phyloP scores from a whole-genome alignment of 2,113 vertebrate species.

The Hemicordylus capensis region DNA sequence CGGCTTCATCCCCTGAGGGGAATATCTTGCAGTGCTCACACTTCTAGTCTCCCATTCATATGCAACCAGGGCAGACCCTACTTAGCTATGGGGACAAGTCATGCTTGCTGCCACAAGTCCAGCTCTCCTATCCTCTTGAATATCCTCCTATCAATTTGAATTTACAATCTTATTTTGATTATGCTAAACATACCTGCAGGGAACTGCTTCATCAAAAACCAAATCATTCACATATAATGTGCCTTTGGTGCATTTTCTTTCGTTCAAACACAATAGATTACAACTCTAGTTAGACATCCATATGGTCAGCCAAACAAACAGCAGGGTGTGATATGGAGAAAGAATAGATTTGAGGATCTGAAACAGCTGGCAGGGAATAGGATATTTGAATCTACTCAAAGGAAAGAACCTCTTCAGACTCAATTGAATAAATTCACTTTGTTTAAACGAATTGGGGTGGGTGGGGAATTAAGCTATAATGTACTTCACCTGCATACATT shows the following conservation, averaged over 20 bases:
- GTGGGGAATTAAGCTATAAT: background rate
- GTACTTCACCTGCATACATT: background rate
- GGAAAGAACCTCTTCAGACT: background rate
- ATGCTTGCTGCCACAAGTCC: too few relatives aligned
- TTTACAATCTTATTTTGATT: slow-evolving; percentile 34
- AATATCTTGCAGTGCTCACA: too few relatives aligned
- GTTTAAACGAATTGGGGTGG: background rate
- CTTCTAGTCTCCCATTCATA: too few relatives aligned
- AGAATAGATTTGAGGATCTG: slow-evolving; percentile 29
- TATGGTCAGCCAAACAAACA: slow-evolving; percentile 44
- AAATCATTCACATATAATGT: slow-evolving; percentile 54
- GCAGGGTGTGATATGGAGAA: slow-evolving; percentile 27
- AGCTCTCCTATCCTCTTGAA: too few relatives aligned
- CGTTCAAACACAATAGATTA: slow-evolving; percentile 47
- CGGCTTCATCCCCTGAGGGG: too few relatives aligned
- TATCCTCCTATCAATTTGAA: too few relatives aligned
- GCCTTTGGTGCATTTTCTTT: slow-evolving; percentile 39
- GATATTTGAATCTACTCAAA: slow-evolving; percentile 3
- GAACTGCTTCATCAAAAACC: slow-evolving; percentile 41
- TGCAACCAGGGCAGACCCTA: too few relatives aligned
- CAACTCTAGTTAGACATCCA: slow-evolving; percentile 33
- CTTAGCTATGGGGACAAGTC: too few relatives aligned
- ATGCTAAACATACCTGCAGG: slow-evolving; percentile 39
- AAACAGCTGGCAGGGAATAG: slow-evolving; percentile 14
- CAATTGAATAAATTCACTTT: background rate